Conservation (phyloP, 2,113 vertebrate genomes). For the Erythrolamprus reginae region DNA sequence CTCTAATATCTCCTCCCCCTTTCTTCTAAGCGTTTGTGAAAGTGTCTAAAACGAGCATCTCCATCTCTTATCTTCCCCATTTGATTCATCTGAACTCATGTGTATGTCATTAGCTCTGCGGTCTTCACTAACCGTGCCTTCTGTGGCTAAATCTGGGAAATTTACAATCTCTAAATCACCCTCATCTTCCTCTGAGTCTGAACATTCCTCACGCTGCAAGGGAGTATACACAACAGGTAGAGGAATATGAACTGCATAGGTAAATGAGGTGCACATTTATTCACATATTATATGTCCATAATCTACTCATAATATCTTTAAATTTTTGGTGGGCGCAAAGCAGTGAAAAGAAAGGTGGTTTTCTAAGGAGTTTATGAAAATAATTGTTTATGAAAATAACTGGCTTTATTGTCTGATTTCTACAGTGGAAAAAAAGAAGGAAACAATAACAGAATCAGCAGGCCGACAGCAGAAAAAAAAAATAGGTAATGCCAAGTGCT, state of each 20-base stretch:
- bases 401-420: constrained; percentile 36
- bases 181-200: too few species aligned
- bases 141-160: too few species aligned
- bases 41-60: too few species aligned
- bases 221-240: too few species aligned
- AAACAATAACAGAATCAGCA: constrained; percentile 95
- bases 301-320: not conserved
- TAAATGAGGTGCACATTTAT: not conserved
- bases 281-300: not conserved
- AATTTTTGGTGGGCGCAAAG: not conserved
- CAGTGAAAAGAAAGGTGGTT: not conserved
- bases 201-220: too few species aligned
- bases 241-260: not conserved
- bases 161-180: too few species aligned
- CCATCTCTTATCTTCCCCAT: too few species aligned
- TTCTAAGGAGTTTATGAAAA: not conserved
- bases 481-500: constrained; percentile 77
- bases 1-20: too few species aligned
- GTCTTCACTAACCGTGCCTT: too few species aligned
- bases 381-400: constrained; percentile 14
- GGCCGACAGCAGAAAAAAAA: constrained; percentile 98
- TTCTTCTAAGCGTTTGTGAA: too few species aligned
- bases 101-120: too few species aligned
- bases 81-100: too few species aligned
- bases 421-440: constrained; percentile 97